A percentile compares a stretch with the other conserved stretches of the same genome.
These are phyloP conservation scores for Laothoe populi DNA, from an alignment of 2,888 invertebrate species.

Conservation along the genomic window DNA sequence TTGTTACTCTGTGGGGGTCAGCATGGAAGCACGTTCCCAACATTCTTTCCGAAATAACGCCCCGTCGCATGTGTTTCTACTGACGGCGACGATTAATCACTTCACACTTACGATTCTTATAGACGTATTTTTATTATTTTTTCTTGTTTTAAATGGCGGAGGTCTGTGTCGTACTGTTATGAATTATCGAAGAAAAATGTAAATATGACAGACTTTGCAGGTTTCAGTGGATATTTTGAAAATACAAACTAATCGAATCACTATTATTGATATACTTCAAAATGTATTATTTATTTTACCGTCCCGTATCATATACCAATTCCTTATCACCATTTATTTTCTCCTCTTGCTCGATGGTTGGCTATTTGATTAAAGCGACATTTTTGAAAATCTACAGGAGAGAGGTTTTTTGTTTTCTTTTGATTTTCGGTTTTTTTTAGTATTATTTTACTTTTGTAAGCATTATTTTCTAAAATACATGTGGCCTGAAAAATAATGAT, in stretches of 20 bases:
- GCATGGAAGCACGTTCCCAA: conserved; percentile 75
- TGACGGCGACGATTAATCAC: conserved; percentile 73
- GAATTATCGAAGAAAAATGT: neutral
- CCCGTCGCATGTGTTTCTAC: conserved; percentile 69
- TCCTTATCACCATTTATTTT: too few species aligned
- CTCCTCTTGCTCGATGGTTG: too few species aligned
- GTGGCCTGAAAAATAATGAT: too few species aligned
- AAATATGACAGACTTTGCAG: neutral
- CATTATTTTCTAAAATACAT: too few species aligned
- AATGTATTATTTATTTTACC: neutral
- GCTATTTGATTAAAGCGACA: too few species aligned
- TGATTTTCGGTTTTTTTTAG: too few species aligned
- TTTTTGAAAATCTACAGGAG: too few species aligned
- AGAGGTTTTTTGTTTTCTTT: too few species aligned
- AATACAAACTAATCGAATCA: neutral
- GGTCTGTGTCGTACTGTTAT: conserved; percentile 14
- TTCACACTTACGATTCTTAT: conserved; percentile 61
- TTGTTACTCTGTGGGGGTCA: conserved; percentile 77
- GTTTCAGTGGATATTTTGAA: neutral
- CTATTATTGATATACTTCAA: neutral
- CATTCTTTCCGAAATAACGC: conserved; percentile 81
- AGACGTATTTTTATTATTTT: conserved; percentile 27
- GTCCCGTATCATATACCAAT: too few species aligned
- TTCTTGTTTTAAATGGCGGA: neutral
- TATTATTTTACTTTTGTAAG: too few species aligned